These are phyloP conservation scores for Ibycter americanus DNA, from an alignment of 2,797 vertebrate genomes.

Conservation along the genomic window DNA sequence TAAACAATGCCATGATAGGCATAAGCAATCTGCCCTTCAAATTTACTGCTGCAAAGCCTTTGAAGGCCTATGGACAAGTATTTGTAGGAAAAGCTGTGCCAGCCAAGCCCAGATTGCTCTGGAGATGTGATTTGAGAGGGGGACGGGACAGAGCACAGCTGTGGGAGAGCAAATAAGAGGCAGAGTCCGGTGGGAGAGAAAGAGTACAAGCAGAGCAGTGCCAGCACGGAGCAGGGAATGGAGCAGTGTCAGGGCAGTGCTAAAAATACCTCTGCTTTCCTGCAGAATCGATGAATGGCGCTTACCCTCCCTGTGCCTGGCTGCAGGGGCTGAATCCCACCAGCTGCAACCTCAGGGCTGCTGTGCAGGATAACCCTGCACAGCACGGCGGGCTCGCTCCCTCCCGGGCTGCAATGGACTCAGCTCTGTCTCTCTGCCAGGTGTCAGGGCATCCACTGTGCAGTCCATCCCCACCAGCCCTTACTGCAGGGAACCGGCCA, in stretches of 20 bases:
- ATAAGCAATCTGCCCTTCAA: not conserved
- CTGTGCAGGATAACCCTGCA: not conserved
- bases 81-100: not conserved
- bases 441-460: not conserved
- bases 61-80: not conserved
- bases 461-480: rapidly evolving
- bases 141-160: not conserved
- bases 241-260: not conserved
- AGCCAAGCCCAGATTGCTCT: not conserved
- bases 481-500: not conserved
- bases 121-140: not conserved
- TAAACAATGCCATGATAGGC: not conserved
- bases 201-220: not conserved
- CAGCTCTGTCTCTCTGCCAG: not conserved
- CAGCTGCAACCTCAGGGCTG: conserved; percentile 5
- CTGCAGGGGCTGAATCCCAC: conserved; percentile 1
- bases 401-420: not conserved
- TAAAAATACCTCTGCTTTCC: conserved; percentile 68
- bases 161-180: not conserved
- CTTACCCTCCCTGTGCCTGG: not conserved
- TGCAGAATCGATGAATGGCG: conserved; percentile 60
- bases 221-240: not conserved
- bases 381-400: not conserved
- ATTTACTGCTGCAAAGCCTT: not conserved
- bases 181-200: not conserved